Conservation (phyloP, 2,113 vertebrate genomes). For the Paramormyrops kingsleyae region DNA sequence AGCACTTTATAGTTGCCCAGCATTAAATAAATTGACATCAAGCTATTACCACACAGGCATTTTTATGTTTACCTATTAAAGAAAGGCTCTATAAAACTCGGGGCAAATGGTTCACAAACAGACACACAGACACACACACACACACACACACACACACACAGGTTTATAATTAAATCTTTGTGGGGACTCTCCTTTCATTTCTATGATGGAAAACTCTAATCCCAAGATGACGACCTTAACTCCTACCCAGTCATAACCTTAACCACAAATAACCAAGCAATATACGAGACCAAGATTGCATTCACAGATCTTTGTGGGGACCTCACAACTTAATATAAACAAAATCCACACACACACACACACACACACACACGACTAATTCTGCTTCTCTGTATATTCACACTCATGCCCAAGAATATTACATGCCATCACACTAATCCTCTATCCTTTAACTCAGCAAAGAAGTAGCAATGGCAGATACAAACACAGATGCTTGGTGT, state of each 20-base stretch:
- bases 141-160: not conserved
- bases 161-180: too few species aligned
- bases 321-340: not conserved
- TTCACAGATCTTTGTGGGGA: not conserved
- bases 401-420: not conserved
- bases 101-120: slow-evolving; percentile 21
- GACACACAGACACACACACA: not conserved
- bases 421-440: not conserved
- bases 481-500: not conserved
- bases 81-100: slow-evolving; percentile 29
- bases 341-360: not conserved
- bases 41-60: slow-evolving; percentile 35
- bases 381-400: not conserved
- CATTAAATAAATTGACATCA: slow-evolving; percentile 33
- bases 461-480: not conserved
- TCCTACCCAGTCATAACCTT: too few species aligned
- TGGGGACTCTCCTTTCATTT: too few species aligned
- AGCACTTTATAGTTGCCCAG: slow-evolving; percentile 26
- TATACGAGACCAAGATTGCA: not conserved
- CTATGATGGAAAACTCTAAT: too few species aligned
- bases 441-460: not conserved
- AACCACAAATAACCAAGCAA: not conserved
- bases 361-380: not conserved
- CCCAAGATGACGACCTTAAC: too few species aligned
- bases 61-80: slow-evolving; percentile 37